phyloP scores from a whole-genome alignment of 2,113 vertebrate genomes.

The Plecturocebus donacophilus region DNA sequence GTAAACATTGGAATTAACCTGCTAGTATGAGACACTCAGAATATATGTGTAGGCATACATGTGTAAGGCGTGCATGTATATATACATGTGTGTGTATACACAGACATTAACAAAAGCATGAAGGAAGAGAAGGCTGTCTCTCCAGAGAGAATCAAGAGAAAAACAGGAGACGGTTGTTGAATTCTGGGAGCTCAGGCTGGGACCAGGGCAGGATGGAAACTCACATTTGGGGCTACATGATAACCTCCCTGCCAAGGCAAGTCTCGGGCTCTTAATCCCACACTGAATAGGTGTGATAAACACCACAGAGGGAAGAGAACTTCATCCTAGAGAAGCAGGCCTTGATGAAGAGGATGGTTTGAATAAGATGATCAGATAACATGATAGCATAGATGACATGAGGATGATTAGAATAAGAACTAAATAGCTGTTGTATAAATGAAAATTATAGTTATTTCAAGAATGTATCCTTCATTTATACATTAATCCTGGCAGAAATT shows the following conservation, averaged over 20 bases:
- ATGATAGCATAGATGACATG: too few species aligned
- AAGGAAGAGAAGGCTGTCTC: too few species aligned
- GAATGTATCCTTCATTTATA: background rate
- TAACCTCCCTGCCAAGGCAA: fast-evolving
- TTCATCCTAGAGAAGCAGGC: background rate
- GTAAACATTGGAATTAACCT: fast-evolving
- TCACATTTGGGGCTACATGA: fast-evolving
- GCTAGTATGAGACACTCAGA: background rate
- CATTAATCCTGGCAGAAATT: background rate
- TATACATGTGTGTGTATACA: background rate
- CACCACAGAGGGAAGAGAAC: fast-evolving
- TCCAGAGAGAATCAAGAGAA: background rate
- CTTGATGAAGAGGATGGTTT: fast-evolving
- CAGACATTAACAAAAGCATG: fast-evolving
- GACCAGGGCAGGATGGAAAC: background rate
- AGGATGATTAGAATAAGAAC: fast-evolving
- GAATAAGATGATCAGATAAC: too few species aligned
- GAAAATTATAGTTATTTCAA: background rate
- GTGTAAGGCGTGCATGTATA: too few species aligned
- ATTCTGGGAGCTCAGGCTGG: background rate
- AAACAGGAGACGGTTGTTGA: fast-evolving
- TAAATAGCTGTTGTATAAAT: background rate
- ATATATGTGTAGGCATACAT: too few species aligned
- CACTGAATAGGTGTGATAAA: fast-evolving
- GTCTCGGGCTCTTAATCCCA: fast-evolving